Evolutionary conservation across 2,113 vertebrate genomes (phyloP).

Genomic region (Gavialis gangeticus): DNA sequence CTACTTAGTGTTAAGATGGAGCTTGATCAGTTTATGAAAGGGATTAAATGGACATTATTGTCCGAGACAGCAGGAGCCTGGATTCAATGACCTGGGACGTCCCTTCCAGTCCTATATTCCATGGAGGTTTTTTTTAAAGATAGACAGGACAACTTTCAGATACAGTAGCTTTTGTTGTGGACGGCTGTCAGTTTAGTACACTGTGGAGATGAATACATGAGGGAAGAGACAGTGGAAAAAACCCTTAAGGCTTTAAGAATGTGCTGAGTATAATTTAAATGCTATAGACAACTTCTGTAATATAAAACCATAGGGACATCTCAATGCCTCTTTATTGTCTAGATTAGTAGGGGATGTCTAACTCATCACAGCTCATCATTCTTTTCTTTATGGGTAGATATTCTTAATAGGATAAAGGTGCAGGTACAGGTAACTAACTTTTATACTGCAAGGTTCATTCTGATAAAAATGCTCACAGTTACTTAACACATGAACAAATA

Average conservation of each 20-base stretch:
- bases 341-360: conserved; percentile 5
- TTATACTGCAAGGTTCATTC: neutral
- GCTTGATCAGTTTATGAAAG: neutral
- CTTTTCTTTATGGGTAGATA: conserved; percentile 24
- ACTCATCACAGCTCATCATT: neutral
- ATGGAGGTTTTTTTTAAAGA: conserved; percentile 24
- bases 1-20: neutral
- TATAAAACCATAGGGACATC: conserved; percentile 5
- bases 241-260: conserved; percentile 48
- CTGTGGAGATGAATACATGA: conserved; percentile 43
- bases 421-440: neutral
- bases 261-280: conserved; percentile 58
- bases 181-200: conserved; percentile 28
- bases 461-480: neutral
- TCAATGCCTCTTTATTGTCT: conserved; percentile 8
- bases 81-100: neutral
- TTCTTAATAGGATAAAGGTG: neutral
- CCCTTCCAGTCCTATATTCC: neutral
- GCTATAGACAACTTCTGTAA: neutral
- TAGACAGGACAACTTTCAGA: neutral
- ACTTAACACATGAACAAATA: neutral
- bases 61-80: neutral
- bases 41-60: neutral
- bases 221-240: conserved; percentile 73
- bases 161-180: neutral